Conservation (phyloP, 2,113 vertebrate genomes). For the Aplodontia rufa region DNA sequence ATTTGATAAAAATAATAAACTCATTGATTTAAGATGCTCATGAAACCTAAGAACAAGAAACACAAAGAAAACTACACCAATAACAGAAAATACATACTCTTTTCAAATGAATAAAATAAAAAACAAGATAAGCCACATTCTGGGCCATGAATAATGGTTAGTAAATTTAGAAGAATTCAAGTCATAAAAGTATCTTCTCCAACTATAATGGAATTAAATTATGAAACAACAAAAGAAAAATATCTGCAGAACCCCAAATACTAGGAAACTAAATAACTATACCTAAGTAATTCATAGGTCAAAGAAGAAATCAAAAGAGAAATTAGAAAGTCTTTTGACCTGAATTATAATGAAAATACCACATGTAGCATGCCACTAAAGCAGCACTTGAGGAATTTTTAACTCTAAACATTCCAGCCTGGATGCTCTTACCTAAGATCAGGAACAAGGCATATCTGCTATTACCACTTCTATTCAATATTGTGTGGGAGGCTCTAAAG, state of each 20-base stretch:
- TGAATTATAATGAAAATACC: too few species aligned
- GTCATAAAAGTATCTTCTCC: neutral
- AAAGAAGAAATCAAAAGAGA: too few species aligned
- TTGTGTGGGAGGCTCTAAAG: too few species aligned
- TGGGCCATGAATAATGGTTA: neutral
- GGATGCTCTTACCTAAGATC: neutral
- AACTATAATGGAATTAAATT: neutral
- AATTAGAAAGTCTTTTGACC: too few species aligned
- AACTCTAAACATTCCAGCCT: neutral
- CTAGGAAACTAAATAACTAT: too few species aligned
- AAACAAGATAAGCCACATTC: neutral
- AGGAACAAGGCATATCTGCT: neutral
- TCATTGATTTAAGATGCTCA: neutral
- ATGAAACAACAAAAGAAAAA: neutral
- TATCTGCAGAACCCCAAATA: neutral
- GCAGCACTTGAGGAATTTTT: too few species aligned
- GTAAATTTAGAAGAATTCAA: neutral
- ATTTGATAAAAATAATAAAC: neutral
- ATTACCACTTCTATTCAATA: too few species aligned
- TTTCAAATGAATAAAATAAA: neutral
- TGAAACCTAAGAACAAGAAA: neutral
- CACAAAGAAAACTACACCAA: neutral
- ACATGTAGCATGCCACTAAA: too few species aligned
- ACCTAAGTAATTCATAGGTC: too few species aligned
- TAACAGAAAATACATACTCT: neutral